Evolutionary conservation across 1,140 invertebrate genomes (phyloP).

Genomic region (Drosophila murphyi): DNA sequence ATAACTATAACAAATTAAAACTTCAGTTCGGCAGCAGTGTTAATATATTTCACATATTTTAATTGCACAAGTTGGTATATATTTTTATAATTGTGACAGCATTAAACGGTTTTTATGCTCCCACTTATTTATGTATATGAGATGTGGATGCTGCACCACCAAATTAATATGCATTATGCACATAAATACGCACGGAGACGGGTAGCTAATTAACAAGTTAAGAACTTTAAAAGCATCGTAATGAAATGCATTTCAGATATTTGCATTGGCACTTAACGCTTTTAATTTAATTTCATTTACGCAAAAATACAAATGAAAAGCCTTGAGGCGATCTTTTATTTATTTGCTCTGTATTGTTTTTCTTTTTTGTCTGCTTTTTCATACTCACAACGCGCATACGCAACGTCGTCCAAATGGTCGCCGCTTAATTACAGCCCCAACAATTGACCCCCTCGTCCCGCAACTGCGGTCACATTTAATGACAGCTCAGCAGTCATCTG

Average conservation of each 20-base stretch:
- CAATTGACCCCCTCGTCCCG: constrained; percentile 38
- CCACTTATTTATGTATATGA: constrained; percentile 44
- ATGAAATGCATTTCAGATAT: constrained; percentile 70
- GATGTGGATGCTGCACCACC: constrained; percentile 5
- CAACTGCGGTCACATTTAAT: constrained; percentile 72
- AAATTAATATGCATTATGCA: constrained; percentile 61
- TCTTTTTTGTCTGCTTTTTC: constrained; percentile 11
- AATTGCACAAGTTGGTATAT: constrained; percentile 29
- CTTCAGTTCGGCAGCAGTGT: not conserved
- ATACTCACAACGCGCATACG: constrained; percentile 47
- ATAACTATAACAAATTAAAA: constrained; percentile 1
- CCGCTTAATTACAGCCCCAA: constrained; percentile 65
- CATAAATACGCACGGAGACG: constrained; percentile 42
- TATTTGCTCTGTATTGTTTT: not conserved
- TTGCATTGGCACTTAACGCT: constrained; percentile 63
- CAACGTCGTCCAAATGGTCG: constrained; percentile 45
- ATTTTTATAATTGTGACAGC: constrained; percentile 56
- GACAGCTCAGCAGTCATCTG: constrained; percentile 52
- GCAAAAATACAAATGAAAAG: constrained; percentile 21
- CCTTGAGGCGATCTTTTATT: constrained; percentile 25
- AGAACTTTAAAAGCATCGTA: constrained; percentile 74
- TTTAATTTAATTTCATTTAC: constrained; percentile 67
- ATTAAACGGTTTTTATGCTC: constrained; percentile 61
- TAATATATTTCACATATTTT: constrained; percentile 42
- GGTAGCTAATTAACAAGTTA: constrained; percentile 72